These are phyloP conservation scores for Pseudorhiza aurosa DNA, from an alignment of 30 jellyfish, hydroid and myxozoan species.

Conservation along the genomic window DNA sequence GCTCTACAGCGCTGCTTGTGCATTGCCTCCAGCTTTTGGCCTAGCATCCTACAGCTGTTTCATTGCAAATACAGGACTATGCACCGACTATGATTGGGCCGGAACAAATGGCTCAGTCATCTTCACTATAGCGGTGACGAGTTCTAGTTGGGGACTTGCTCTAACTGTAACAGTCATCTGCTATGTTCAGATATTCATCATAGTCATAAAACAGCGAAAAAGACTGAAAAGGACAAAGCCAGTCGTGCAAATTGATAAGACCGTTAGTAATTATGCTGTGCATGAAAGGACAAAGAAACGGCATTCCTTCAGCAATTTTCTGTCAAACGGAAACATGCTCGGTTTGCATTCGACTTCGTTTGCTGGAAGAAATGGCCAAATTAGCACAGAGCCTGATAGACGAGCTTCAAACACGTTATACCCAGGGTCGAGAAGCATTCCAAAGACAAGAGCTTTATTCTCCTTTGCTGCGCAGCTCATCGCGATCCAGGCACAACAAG, in stretches of 20 bases:
- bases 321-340: no score
- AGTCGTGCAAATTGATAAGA: no score
- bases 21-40: slow-evolving; percentile 74
- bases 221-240: background rate
- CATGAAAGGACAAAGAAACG: no score
- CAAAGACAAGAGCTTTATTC: background rate
- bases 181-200: slow-evolving; percentile 44
- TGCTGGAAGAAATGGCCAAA: no score
- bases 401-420: no score
- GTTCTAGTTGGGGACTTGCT: slow-evolving; percentile 57
- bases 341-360: no score
- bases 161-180: slow-evolving; percentile 35
- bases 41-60: slow-evolving; percentile 58
- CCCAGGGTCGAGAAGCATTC: no score
- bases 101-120: slow-evolving; percentile 45
- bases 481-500: background rate
- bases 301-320: no score
- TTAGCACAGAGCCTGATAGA: no score
- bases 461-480: background rate
- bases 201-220: slow-evolving; percentile 38
- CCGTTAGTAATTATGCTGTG: no score
- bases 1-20: slow-evolving; percentile 58
- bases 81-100: slow-evolving; percentile 56
- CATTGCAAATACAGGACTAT: slow-evolving; percentile 47
- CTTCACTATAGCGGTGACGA: slow-evolving; percentile 33